These are phyloP conservation scores for Magallana ariakensis DNA, from an alignment of 1,140 invertebrate genomes.

Conservation along the genomic window DNA sequence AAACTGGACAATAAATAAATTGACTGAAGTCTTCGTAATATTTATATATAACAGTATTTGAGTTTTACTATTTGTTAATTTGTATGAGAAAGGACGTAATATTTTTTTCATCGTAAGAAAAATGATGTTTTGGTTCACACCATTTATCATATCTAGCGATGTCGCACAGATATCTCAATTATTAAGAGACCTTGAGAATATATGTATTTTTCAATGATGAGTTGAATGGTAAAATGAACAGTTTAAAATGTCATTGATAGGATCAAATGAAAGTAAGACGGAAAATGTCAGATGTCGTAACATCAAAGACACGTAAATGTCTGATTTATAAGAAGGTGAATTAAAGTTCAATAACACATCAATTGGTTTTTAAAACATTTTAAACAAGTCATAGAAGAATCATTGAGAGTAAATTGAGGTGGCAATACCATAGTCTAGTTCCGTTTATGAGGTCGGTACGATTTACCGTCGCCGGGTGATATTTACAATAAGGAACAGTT, in stretches of 20 bases:
- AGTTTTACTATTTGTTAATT: too few species aligned
- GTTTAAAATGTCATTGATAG: not conserved
- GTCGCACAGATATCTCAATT: too few species aligned
- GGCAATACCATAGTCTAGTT: not conserved
- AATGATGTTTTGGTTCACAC: too few species aligned
- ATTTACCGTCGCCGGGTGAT: not conserved
- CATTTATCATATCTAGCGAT: too few species aligned
- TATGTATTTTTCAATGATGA: too few species aligned
- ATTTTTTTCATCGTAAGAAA: too few species aligned
- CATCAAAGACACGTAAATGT: slow-evolving; percentile 8
- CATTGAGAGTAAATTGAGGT: slow-evolving; percentile 3
- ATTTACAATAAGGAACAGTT: slow-evolving; percentile 13
- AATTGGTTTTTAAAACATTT: not conserved
- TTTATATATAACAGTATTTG: too few species aligned
- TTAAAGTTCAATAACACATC: slow-evolving; percentile 35
- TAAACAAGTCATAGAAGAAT: not conserved
- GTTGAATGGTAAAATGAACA: too few species aligned
- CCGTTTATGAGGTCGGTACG: not conserved
- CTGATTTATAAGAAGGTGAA: slow-evolving; percentile 8
- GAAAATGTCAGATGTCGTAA: not conserved
- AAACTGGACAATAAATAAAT: too few species aligned
- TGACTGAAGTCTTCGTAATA: too few species aligned
- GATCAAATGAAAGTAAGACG: slow-evolving; percentile 1
- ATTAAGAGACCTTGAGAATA: too few species aligned
- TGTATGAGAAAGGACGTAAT: too few species aligned